Evolutionary conservation across 2,888 invertebrate genomes (phyloP).

Genomic region (Leptura quadrifasciata): DNA sequence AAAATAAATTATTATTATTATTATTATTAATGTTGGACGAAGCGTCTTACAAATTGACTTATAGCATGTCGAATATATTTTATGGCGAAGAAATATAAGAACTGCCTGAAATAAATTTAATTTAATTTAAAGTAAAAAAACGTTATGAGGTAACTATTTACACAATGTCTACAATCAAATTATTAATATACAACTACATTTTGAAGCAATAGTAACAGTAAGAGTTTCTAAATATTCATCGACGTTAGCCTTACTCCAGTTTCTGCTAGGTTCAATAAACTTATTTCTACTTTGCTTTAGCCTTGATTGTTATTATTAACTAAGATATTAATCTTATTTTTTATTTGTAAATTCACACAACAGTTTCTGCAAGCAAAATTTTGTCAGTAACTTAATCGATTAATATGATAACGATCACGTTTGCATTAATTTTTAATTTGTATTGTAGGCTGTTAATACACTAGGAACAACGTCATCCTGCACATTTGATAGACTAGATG

Average conservation of each 20-base stretch:
- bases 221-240: background rate
- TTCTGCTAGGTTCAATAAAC: conserved; percentile 20
- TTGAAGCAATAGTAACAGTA: background rate
- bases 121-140: background rate
- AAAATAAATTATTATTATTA: no score
- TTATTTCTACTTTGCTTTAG: conserved; percentile 21
- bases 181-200: background rate
- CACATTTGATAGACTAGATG: conserved; percentile 92
- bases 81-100: no score
- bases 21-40: no score
- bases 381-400: background rate
- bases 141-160: background rate
- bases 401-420: background rate
- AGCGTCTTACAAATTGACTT: no score
- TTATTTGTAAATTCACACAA: background rate
- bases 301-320: conserved; percentile 10
- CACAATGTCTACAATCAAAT: background rate
- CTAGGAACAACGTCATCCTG: conserved; percentile 97
- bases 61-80: no score
- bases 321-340: conserved; percentile 4
- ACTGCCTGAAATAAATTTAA: background rate
- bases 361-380: background rate
- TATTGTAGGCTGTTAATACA: conserved; percentile 85
- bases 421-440: background rate
- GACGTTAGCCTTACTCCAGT: conserved; percentile 30